These are phyloP conservation scores for Tiphia femorata DNA, from an alignment of 2,888 invertebrate genomes.

Conservation along the genomic window DNA sequence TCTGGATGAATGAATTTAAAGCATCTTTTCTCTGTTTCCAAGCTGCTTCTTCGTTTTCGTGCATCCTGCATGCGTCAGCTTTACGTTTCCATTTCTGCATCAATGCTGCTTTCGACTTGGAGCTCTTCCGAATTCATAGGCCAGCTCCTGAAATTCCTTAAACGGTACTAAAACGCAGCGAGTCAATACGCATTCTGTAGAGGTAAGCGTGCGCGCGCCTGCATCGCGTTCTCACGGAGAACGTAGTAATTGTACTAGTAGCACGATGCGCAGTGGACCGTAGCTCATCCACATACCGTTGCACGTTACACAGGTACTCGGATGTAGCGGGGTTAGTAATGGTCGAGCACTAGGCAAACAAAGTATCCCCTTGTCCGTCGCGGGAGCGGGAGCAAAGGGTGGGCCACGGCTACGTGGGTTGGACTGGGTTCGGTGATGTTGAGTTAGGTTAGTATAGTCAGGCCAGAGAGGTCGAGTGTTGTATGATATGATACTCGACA, in stretches of 20 bases:
- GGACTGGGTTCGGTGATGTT: conserved; percentile 37
- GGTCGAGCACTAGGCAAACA: conserved; percentile 57
- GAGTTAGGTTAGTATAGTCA: conserved; percentile 48
- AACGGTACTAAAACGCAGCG: no score
- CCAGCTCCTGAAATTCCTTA: no score
- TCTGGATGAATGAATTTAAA: no score
- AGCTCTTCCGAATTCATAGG: no score
- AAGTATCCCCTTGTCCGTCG: conserved; percentile 48
- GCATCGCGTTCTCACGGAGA: background rate
- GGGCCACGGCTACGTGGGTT: conserved; percentile 28
- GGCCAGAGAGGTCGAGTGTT: conserved; percentile 54
- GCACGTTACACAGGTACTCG: conserved; percentile 40
- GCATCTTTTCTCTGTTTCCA: no score
- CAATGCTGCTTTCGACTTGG: no score
- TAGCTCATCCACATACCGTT: conserved; percentile 34
- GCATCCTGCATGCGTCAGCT: no score
- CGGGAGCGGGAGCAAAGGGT: conserved; percentile 17
- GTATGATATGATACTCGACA: conserved; percentile 58
- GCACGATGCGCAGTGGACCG: conserved; percentile 5
- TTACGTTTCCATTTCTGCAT: no score
- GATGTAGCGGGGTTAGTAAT: conserved; percentile 51
- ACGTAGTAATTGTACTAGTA: background rate
- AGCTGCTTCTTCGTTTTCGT: no score
- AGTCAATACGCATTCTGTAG: no score
- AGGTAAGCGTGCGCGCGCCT: background rate